Evolutionary conservation across 2,113 vertebrate genomes (phyloP).

Genomic region (Lycocorax pyrrhopterus): DNA sequence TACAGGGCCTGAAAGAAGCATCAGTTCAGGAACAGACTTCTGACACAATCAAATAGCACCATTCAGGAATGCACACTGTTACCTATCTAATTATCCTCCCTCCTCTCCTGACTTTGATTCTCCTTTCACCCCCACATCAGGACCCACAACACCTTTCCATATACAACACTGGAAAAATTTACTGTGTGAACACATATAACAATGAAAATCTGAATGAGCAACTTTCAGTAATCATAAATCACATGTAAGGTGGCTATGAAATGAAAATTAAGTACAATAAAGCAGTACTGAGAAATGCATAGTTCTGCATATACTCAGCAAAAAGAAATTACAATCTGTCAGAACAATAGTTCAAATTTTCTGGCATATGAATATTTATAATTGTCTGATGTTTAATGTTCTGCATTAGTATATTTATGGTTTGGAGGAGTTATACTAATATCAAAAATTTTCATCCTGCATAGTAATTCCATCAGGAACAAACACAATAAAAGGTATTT

Average conservation of each 20-base stretch:
- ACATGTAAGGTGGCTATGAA: background rate
- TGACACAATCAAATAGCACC: background rate
- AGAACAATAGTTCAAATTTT: background rate
- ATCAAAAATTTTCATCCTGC: background rate
- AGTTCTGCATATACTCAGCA: background rate
- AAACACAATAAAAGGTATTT: background rate
- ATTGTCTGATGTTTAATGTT: background rate
- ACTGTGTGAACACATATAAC: background rate
- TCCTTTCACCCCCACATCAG: background rate
- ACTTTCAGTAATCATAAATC: background rate
- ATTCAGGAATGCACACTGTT: background rate
- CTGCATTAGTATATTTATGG: background rate
- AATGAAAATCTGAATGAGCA: background rate
- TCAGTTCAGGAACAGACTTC: background rate
- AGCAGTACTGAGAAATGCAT: background rate
- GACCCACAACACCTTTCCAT: background rate
- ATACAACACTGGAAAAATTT: background rate
- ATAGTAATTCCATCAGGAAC: background rate
- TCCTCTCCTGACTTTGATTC: background rate
- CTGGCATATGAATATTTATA: background rate
- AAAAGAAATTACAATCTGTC: background rate
- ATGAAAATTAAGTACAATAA: background rate
- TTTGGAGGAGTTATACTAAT: background rate
- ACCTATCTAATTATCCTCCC: background rate
- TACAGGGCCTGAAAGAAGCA: background rate